Base-by-base conservation (phyloP, 1,140 invertebrate species). In the Drosophila auraria region DNA sequence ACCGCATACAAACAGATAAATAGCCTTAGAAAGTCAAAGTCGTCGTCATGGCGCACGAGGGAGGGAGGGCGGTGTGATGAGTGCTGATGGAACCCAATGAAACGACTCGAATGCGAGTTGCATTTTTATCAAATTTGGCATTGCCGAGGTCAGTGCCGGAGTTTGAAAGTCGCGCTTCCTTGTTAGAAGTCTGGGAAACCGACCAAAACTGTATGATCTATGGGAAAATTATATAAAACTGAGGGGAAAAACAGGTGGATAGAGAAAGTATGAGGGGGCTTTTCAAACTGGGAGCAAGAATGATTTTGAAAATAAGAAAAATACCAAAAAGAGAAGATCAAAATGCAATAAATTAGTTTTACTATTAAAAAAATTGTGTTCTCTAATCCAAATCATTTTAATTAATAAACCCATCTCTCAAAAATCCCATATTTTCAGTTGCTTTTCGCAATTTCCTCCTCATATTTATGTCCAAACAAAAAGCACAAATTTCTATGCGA, bases 1-100 rank as follows among this genome's bases (percentile, higher is more conserved):
- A 51, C 71, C 23, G 25, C 59, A 57, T 50, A 59, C 54, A 47
- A 79, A 79, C 60, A 40, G 36, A 68, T 65, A 83, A 87, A 87
- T 83, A 75, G 72, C 66, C 80, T 80, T 87, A 83, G 83, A 87
- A 87, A 87, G 83, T 87, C 83, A 76, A 62, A 78, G 64, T 57
- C 47, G 54, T 44, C 38, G 54, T 5, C 20, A 27, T 30, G 42
- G 12, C 5, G 4, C 9, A 20, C 8, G 14, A 8, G 38, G 23
- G 17, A 20, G 36, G 27, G 0, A 27, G 30, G 2, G 2, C 0
- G 25, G 25, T n/a, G 14, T 15, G 25, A 51, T 51, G 20, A 42
- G 33, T 3, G 33, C 9, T 3, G 38, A 25, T 17, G 50, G 49
- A 33, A 51, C n/a, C 40, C 72, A 56, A 75, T 57, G 59, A 30